A percentile compares a stretch with the other conserved stretches of the same genome.
These are phyloP conservation scores for Drosophila ironensis DNA, from an alignment of 1,140 invertebrate species.

Conservation along the genomic window DNA sequence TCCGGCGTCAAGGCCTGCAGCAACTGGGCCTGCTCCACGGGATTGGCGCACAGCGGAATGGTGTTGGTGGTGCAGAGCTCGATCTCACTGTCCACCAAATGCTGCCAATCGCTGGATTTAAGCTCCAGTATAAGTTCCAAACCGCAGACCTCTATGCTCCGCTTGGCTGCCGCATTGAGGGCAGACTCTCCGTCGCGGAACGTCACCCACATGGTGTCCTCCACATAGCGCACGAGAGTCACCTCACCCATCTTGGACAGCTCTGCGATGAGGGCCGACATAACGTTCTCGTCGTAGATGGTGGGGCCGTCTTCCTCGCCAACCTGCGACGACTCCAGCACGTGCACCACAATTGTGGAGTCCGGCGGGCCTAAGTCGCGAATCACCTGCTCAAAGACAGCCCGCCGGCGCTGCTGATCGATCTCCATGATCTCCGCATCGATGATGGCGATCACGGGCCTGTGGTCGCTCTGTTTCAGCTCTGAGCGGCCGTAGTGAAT, in stretches of 20 bases:
- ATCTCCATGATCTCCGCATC: conserved; percentile 93
- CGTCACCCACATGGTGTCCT: conserved; percentile 93
- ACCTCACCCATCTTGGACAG: conserved; percentile 85
- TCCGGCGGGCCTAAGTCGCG: conserved; percentile 95
- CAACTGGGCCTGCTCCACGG: conserved; percentile 63
- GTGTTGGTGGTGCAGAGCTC: conserved; percentile 92
- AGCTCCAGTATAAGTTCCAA: conserved; percentile 88
- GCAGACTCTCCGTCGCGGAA: conserved; percentile 93
- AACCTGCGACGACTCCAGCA: conserved; percentile 75
- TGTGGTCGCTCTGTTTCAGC: conserved; percentile 98
- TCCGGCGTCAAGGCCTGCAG: conserved; percentile 82
- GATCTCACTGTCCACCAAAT: conserved; percentile 91
- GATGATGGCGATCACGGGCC: conserved; percentile 95
- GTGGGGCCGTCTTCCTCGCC: conserved; percentile 82
- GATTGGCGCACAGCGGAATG: conserved; percentile 86
- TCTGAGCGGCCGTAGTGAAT: conserved; percentile 94
- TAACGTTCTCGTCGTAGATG: conserved; percentile 82
- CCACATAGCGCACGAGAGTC: conserved; percentile 95
- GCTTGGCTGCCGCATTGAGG: conserved; percentile 86
- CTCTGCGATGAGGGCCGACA: conserved; percentile 75
- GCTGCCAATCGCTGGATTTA: conserved; percentile 92
- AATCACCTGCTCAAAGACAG: conserved; percentile 92
- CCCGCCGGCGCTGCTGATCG: conserved; percentile 86
- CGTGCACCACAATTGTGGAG: conserved; percentile 93
- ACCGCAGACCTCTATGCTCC: conserved; percentile 85